Conservation (phyloP, 1,140 invertebrate species). For the Wiebesia pumilae region DNA sequence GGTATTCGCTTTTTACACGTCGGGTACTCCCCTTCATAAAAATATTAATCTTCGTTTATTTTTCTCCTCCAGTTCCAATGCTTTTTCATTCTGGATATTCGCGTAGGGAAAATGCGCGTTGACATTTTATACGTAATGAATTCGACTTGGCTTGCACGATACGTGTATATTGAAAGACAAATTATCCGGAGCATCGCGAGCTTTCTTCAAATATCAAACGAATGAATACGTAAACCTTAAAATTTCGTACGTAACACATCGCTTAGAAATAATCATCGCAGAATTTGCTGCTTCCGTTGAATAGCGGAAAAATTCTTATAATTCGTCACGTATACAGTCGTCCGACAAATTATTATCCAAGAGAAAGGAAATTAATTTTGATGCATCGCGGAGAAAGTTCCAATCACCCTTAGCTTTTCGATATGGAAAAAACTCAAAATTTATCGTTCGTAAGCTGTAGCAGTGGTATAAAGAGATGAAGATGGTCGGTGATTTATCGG, state of each 20-base stretch:
- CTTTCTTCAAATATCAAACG: background rate
- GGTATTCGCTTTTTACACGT: background rate
- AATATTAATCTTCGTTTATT: conserved; percentile 37
- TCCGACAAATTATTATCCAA: too few relatives aligned
- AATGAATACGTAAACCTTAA: background rate
- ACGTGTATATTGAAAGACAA: background rate
- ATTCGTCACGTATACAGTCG: too few relatives aligned
- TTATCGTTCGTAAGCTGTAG: background rate
- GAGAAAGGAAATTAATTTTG: background rate
- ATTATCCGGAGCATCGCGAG: background rate
- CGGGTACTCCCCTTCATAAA: background rate
- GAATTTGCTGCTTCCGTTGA: too few relatives aligned
- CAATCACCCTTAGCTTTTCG: too few relatives aligned
- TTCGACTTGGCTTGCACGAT: background rate
- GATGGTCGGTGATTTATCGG: background rate
- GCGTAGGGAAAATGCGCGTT: background rate
- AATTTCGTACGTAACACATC: too few relatives aligned
- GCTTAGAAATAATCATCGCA: too few relatives aligned
- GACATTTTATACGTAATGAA: conserved; percentile 21
- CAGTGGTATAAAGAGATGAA: background rate
- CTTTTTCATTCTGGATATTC: background rate
- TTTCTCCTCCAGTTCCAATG: background rate
- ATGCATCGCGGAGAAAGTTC: background rate
- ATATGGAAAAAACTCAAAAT: background rate
- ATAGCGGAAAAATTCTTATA: too few relatives aligned